Conservation (phyloP, 2,888 invertebrate species). For the Dromius quadrimaculatus region DNA sequence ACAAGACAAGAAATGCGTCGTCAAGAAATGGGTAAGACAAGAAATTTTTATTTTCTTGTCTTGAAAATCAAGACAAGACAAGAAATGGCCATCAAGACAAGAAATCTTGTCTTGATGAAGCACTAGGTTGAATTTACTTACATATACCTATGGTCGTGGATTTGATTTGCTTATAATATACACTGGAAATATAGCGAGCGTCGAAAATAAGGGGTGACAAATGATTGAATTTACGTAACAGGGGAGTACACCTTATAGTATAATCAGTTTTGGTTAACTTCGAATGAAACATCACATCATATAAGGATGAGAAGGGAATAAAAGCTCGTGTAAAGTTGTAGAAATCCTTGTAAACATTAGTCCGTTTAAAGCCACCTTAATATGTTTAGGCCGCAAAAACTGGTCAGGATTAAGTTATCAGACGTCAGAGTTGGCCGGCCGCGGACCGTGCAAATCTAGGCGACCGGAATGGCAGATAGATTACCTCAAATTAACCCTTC, state of each 20-base stretch:
- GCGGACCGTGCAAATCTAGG: slow-evolving; percentile 29
- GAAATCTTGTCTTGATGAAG: too few species aligned
- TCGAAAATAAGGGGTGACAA: neutral
- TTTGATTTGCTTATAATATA: slow-evolving; percentile 1
- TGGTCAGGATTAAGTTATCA: slow-evolving; percentile 6
- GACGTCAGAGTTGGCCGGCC: neutral
- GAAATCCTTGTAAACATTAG: slow-evolving; percentile 3
- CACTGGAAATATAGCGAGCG: neutral
- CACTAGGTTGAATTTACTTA: too few species aligned
- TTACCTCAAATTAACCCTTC: slow-evolving; percentile 66
- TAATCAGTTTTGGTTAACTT: slow-evolving; percentile 16
- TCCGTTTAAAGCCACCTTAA: slow-evolving; percentile 21
- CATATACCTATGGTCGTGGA: neutral
- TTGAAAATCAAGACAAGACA: too few species aligned
- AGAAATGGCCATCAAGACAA: too few species aligned
- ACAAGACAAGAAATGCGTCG: too few species aligned
- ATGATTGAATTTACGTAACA: slow-evolving; percentile 1
- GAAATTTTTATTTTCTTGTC: too few species aligned
- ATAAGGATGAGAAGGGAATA: neutral
- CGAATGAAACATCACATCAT: neutral
- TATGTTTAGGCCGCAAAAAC: slow-evolving; percentile 27
- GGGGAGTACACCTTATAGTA: slow-evolving; percentile 5
- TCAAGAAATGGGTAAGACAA: too few species aligned
- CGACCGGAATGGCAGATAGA: slow-evolving; percentile 63
- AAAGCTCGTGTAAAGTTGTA: slow-evolving; percentile 1